phyloP scores from a whole-genome alignment of 2,888 invertebrate species.

The Ormyrus nitidulus region DNA sequence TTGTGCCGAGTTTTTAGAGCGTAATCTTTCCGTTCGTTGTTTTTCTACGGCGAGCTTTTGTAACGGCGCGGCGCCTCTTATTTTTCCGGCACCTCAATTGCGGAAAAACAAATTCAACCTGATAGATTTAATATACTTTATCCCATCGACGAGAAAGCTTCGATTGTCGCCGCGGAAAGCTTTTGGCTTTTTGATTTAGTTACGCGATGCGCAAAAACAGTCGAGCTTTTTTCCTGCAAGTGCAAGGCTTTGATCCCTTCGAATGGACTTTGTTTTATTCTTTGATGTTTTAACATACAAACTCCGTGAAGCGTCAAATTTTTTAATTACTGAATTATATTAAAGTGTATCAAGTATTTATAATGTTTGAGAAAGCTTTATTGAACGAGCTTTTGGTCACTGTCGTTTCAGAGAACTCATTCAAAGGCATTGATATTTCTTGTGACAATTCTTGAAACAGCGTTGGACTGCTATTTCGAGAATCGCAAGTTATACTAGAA shows the following conservation, averaged over 20 bases:
- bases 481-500: no score
- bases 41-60: background rate
- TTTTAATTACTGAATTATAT: no score
- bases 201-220: background rate
- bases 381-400: no score
- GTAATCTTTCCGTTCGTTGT: background rate
- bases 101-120: background rate
- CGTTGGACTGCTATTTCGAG: no score
- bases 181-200: constrained; percentile 13
- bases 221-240: background rate
- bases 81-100: background rate
- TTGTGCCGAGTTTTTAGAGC: no score
- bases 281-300: background rate
- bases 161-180: background rate
- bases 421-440: no score
- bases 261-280: constrained; percentile 6
- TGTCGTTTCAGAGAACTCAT: no score
- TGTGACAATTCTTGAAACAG: no score
- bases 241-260: background rate
- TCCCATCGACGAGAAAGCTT: background rate
- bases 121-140: background rate
- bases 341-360: no score
- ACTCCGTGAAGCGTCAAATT: no score
- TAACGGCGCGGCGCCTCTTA: no score
- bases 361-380: no score